These are phyloP conservation scores for Otus sunia DNA, from an alignment of 2,113 vertebrate species.

Conservation along the genomic window DNA sequence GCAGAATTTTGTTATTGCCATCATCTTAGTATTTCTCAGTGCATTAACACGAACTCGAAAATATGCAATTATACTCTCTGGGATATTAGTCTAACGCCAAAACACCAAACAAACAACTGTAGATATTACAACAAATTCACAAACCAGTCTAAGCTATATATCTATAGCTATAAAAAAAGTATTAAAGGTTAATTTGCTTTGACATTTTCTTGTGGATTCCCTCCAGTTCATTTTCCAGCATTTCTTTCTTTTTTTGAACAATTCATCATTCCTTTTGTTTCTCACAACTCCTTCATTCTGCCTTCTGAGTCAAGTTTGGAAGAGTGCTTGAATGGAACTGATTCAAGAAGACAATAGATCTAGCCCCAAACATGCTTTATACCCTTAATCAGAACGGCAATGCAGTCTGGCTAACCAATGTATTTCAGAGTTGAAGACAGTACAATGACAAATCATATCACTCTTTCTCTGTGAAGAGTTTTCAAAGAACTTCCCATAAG, in stretches of 20 bases:
- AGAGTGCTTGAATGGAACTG: neutral
- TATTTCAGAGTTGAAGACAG: neutral
- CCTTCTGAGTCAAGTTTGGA: neutral
- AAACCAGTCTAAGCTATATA: neutral
- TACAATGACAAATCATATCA: neutral
- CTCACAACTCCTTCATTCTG: neutral
- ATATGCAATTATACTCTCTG: neutral
- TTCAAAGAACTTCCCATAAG: neutral
- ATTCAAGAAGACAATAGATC: neutral
- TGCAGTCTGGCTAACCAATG: neutral
- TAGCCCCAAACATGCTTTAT: neutral
- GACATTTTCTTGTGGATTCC: neutral
- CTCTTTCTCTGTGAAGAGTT: neutral
- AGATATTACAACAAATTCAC: neutral
- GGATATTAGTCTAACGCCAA: neutral
- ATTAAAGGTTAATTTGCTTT: neutral
- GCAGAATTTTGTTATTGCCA: neutral
- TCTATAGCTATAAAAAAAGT: neutral
- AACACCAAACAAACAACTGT: neutral
- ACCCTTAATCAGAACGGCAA: neutral
- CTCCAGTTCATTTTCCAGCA: neutral
- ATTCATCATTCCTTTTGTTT: neutral
- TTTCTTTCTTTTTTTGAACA: neutral
- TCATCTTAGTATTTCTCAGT: neutral
- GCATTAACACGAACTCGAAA: neutral